Conservation (phyloP, 2,113 vertebrate species). For the Ursus arctos region DNA sequence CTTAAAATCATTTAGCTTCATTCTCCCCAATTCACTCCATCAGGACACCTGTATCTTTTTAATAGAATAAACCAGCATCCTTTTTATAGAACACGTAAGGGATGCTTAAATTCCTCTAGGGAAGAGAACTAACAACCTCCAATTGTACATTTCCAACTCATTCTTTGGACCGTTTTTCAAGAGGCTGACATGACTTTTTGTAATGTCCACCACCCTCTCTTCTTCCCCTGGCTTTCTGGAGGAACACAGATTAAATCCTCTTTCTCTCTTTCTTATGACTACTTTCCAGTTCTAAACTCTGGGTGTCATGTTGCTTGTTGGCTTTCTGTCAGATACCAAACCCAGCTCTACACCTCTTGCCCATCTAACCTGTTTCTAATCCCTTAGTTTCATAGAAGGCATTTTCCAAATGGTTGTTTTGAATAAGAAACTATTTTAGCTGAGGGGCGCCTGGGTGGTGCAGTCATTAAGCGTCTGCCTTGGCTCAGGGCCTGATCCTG, state of each 20-base stretch:
- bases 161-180: conserved; percentile 9
- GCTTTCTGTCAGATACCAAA: not conserved
- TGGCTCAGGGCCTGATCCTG: no score
- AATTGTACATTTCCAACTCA: not conserved
- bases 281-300: not conserved
- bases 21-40: not conserved
- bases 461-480: no score
- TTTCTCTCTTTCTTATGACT: not conserved
- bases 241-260: not conserved
- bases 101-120: not conserved
- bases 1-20: not conserved
- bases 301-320: not conserved
- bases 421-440: not conserved
- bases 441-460: not conserved
- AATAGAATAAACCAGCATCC: not conserved
- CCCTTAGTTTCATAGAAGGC: not conserved
- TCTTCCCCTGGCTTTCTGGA: not conserved
- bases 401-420: not conserved
- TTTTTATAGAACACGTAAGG: not conserved
- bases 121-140: not conserved
- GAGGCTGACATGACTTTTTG: not conserved
- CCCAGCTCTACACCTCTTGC: not conserved
- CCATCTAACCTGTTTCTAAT: not conserved
- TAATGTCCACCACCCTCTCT: not conserved
- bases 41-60: not conserved